phyloP scores from a whole-genome alignment of 1,140 invertebrate species.

The Apis laboriosa region DNA sequence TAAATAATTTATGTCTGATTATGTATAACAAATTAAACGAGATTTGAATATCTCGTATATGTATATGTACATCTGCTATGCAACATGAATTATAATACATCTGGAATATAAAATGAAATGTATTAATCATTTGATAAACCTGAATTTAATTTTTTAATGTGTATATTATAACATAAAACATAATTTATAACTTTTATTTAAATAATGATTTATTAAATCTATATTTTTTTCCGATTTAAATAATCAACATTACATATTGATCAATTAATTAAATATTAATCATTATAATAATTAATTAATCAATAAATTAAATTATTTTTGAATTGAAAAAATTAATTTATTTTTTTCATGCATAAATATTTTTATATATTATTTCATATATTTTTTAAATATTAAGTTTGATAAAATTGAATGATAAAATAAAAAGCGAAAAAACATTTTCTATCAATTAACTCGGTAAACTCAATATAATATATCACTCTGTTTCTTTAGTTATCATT shows the following conservation, averaged over 20 bases:
- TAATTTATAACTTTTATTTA: neutral
- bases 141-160: neutral
- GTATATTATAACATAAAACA: neutral
- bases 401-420: too few species aligned
- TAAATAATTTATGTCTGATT: constrained; percentile 35
- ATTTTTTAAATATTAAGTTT: neutral
- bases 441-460: neutral
- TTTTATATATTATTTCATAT: too few species aligned
- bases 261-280: too few species aligned
- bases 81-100: constrained; percentile 41
- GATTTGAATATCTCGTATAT: constrained; percentile 24
- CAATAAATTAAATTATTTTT: neutral
- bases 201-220: neutral
- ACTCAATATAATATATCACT: neutral
- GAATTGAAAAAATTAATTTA: too few species aligned
- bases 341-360: neutral
- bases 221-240: neutral
- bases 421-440: neutral
- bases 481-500: neutral
- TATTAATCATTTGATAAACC: constrained; percentile 10
- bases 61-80: constrained; percentile 47
- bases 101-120: constrained; percentile 30
- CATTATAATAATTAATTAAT: neutral
- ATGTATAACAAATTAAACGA: constrained; percentile 7
- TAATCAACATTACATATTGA: neutral